These are phyloP conservation scores for Notoglanidium macrostoma DNA, from an alignment of 2,797 vertebrate species.

Conservation along the genomic window DNA sequence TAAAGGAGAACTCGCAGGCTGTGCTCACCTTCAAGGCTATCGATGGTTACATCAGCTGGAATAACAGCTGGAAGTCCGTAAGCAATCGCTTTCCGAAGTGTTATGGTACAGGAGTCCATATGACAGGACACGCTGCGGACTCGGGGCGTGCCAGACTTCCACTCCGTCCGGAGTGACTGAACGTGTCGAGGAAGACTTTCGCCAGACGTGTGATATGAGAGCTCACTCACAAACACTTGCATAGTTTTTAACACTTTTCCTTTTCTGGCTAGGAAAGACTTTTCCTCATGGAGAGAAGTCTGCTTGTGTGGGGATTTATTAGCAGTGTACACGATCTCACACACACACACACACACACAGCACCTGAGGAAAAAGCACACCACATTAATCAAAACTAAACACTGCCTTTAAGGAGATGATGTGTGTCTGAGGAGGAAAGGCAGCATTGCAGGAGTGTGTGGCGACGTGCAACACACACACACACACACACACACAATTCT, in stretches of 20 bases:
- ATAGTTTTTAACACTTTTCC: background rate
- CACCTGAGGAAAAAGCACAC: background rate
- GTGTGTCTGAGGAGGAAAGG: background rate
- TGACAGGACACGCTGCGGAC: too few relatives aligned
- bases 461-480: background rate
- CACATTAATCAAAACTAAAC: background rate
- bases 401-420: background rate
- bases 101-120: too few relatives aligned
- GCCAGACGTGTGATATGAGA: background rate
- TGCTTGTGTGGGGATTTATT: slow-evolving; percentile 28
- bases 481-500: background rate
- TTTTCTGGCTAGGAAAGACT: background rate
- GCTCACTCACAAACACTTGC: too few relatives aligned
- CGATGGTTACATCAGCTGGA: too few relatives aligned
- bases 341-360: background rate
- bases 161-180: too few relatives aligned
- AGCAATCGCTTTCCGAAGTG: too few relatives aligned
- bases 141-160: too few relatives aligned
- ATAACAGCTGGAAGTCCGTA: too few relatives aligned
- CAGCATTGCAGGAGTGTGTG: background rate
- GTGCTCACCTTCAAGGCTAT: too few relatives aligned
- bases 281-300: background rate
- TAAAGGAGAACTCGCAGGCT: too few relatives aligned
- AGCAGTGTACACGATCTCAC: background rate
- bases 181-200: too few relatives aligned